phyloP scores from a whole-genome alignment of 2,888 invertebrate species.

The Tachina grossa region DNA sequence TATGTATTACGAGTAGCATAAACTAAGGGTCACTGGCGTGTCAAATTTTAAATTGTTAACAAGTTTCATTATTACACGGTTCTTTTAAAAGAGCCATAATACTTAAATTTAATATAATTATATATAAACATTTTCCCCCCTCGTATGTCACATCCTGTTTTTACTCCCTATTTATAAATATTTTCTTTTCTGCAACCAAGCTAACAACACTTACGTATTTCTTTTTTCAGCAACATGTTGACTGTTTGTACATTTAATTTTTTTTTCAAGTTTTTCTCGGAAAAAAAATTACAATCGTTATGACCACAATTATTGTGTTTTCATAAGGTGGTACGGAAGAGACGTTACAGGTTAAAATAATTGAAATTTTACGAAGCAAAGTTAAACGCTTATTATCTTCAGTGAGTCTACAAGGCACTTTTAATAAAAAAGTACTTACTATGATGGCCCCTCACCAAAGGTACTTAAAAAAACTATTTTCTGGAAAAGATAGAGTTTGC shows the following conservation, averaged over 20 bases:
- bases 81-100: constrained; percentile 51
- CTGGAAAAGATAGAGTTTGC: too few species aligned
- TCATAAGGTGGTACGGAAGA: background rate
- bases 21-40: constrained; percentile 11
- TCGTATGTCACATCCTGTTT: background rate
- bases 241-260: background rate
- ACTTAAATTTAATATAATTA: constrained; percentile 61
- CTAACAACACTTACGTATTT: background rate
- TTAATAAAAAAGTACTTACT: too few species aligned
- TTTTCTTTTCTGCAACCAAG: background rate
- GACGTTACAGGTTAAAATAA: too few species aligned
- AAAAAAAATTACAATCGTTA: constrained; percentile 1
- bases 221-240: background rate
- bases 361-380: too few species aligned
- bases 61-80: constrained; percentile 56
- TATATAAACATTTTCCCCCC: constrained; percentile 35
- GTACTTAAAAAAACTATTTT: too few species aligned
- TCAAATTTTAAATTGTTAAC: constrained; percentile 60
- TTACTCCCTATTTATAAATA: background rate
- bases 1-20: background rate
- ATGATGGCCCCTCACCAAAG: too few species aligned
- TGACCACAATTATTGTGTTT: background rate
- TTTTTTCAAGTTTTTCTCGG: background rate
- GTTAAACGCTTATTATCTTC: too few species aligned
- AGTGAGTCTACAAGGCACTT: too few species aligned